phyloP scores from a whole-genome alignment of 2,113 vertebrate genomes.

The Hoplias malabaricus region DNA sequence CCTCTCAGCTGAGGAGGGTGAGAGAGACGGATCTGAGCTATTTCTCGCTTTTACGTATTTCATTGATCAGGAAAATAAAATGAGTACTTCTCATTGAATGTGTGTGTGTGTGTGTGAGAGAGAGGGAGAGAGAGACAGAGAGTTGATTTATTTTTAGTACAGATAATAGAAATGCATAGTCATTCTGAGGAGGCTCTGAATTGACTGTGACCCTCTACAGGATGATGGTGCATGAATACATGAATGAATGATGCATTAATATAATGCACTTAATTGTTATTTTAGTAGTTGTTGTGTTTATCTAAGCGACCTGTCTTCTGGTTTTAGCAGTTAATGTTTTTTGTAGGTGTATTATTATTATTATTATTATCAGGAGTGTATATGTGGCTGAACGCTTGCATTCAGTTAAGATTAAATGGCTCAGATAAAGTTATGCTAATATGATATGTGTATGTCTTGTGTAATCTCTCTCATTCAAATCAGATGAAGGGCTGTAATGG shows the following conservation, averaged over 20 bases:
- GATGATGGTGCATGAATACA: no score
- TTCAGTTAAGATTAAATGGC: background rate
- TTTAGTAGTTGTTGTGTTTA: no score
- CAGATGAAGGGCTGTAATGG: background rate
- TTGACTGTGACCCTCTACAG: no score
- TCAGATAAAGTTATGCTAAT: slow-evolving; percentile 1
- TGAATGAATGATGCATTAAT: no score
- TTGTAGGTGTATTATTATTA: background rate
- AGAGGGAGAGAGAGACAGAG: background rate
- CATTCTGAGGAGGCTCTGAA: no score
- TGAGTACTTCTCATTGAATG: slow-evolving; percentile 13
- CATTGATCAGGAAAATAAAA: slow-evolving; percentile 47
- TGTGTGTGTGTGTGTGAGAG: slow-evolving; percentile 9
- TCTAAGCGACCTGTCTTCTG: no score
- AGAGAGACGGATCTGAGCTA: slow-evolving; percentile 37
- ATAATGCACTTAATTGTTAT: no score
- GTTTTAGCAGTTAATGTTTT: background rate
- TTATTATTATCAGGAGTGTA: no score
- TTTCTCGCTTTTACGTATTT: slow-evolving; percentile 24
- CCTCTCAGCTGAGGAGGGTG: slow-evolving; percentile 41
- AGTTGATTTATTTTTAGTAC: background rate
- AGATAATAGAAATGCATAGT: background rate
- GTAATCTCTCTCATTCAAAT: background rate
- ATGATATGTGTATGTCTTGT: background rate
- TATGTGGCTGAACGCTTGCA: background rate